These are phyloP conservation scores for Antrozous pallidus DNA, from an alignment of 2,797 vertebrate genomes.

Conservation along the genomic window DNA sequence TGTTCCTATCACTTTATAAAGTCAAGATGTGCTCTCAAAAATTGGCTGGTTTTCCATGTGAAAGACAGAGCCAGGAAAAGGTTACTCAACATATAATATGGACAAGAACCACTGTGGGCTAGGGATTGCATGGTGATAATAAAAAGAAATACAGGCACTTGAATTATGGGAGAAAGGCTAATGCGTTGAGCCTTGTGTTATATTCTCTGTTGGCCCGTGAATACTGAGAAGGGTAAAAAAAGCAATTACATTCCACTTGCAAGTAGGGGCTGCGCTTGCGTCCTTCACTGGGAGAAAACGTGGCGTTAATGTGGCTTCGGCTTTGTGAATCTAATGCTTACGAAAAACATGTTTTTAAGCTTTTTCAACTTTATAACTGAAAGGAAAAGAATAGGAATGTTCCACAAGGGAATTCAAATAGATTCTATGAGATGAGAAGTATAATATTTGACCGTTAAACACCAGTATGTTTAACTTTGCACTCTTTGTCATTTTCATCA, in stretches of 20 bases:
- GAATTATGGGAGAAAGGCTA: constrained; percentile 39
- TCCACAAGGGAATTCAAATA: not conserved
- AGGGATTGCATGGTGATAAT: constrained; percentile 53
- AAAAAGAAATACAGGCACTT: constrained; percentile 59
- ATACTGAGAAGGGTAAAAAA: constrained; percentile 59
- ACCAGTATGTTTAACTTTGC: not conserved
- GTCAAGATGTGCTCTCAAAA: constrained; percentile 56
- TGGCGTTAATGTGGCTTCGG: not conserved
- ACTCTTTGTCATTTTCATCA: constrained; percentile 24
- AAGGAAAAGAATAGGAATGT: not conserved
- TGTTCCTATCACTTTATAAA: constrained; percentile 67
- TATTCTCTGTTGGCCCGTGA: constrained; percentile 54
- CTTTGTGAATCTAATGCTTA: constrained; percentile 30
- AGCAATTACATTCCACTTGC: constrained; percentile 78
- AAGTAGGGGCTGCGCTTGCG: not conserved
- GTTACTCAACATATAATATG: constrained; percentile 74
- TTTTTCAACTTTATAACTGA: not conserved
- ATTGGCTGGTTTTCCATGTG: constrained; percentile 72
- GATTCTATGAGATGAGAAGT: not conserved
- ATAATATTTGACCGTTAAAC: constrained; percentile 5
- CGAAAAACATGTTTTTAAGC: not conserved
- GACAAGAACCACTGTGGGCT: constrained; percentile 71
- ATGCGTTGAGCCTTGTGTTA: constrained; percentile 43
- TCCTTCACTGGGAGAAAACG: not conserved
- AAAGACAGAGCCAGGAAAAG: constrained; percentile 61